Conservation (phyloP, 2,888 invertebrate genomes). For the Ceratothoa steindachneri region DNA sequence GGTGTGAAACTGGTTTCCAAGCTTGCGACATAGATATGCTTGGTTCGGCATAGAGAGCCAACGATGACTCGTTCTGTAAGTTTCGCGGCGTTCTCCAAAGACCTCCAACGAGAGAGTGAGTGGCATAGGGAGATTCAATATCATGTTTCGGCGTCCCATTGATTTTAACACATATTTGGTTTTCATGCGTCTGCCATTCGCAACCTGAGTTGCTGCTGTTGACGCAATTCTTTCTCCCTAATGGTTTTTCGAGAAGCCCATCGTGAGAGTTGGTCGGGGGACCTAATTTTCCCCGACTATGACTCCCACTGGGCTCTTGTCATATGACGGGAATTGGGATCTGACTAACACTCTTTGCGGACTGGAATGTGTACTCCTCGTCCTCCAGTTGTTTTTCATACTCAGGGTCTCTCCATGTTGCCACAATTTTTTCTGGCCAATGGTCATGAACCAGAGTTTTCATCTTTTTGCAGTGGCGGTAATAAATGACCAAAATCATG, state of each 20-base stretch:
- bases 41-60: not conserved
- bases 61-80: slow-evolving; percentile 18
- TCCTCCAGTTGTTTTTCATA: slow-evolving; percentile 41
- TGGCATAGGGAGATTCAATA: not conserved
- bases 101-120: not conserved
- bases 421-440: slow-evolving; percentile 45
- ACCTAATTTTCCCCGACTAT: slow-evolving; percentile 22
- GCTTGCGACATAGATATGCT: slow-evolving; percentile 18
- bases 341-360: slow-evolving; percentile 36
- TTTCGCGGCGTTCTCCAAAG: not conserved
- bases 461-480: slow-evolving; percentile 44
- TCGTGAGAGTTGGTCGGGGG: slow-evolving; percentile 36
- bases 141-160: not conserved
- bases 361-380: slow-evolving; percentile 45
- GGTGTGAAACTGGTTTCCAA: slow-evolving; percentile 17
- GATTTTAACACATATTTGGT: not conserved
- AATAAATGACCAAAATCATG: slow-evolving; percentile 31
- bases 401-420: slow-evolving; percentile 45
- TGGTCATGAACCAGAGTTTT: slow-evolving; percentile 44
- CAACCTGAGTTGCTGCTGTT: not conserved
- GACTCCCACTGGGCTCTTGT: slow-evolving; percentile 46
- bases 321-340: slow-evolving; percentile 43
- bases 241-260: slow-evolving; percentile 30
- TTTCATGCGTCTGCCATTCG: not conserved
- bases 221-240: slow-evolving; percentile 20